Conservation (phyloP, 2,888 invertebrate species). For the Strigamia transsilvanica region DNA sequence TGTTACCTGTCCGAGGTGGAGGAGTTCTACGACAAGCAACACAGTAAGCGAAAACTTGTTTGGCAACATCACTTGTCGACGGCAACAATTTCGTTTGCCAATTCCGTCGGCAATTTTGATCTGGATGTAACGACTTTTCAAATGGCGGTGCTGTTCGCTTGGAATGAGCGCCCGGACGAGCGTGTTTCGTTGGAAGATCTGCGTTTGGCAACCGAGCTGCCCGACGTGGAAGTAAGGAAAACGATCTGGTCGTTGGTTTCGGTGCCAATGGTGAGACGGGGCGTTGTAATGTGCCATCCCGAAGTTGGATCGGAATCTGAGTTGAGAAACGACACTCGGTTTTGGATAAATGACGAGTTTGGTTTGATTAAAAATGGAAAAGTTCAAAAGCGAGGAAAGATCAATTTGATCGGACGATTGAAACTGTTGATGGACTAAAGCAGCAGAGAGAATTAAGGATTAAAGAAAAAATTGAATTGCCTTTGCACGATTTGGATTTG, state of each 20-base stretch:
- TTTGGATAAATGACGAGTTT: conserved; percentile 98
- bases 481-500: no score
- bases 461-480: no score
- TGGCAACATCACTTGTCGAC: conserved; percentile 99
- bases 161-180: conserved; percentile 95
- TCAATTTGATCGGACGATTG: conserved; percentile 94
- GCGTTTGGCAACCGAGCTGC: conserved; percentile 93
- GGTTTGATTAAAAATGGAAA: conserved; percentile 90
- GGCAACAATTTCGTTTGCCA: conserved; percentile 95
- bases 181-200: conserved; percentile 96
- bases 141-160: conserved; percentile 98
- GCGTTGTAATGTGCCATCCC: conserved; percentile 85
- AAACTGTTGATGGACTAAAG: conserved; percentile 92
- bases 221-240: conserved; percentile 91
- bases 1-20: conserved; percentile 99
- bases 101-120: conserved; percentile 92
- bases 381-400: conserved; percentile 90
- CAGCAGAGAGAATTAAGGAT: no score
- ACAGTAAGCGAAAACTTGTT: conserved; percentile 95
- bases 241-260: conserved; percentile 94
- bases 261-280: conserved; percentile 94
- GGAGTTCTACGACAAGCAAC: conserved; percentile 97
- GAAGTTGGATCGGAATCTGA: conserved; percentile 88
- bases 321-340: conserved; percentile 88
- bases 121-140: conserved; percentile 99